Conservation (phyloP, 1,140 invertebrate species). For the Diploscapter pachys region DNA sequence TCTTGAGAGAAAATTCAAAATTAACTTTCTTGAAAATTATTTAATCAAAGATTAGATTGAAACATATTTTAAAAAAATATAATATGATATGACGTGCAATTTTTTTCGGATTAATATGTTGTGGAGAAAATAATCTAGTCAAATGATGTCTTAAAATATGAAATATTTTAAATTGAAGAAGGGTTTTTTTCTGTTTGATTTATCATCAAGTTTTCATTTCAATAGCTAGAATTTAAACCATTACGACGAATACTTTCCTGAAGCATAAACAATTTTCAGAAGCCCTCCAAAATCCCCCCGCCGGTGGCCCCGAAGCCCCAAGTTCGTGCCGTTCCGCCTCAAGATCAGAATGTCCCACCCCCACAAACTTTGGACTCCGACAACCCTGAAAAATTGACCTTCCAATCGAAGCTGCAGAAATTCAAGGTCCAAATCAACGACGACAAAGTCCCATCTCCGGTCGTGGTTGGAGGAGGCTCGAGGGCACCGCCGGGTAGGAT, state of each 20-base stretch:
- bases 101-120: too few relatives aligned
- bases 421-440: slow-evolving; percentile 29
- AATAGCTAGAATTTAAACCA: background rate
- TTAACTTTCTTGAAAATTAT: too few relatives aligned
- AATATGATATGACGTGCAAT: too few relatives aligned
- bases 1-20: too few relatives aligned
- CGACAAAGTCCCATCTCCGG: background rate
- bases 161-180: background rate
- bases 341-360: slow-evolving; percentile 14
- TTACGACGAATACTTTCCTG: too few relatives aligned
- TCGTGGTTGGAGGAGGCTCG: too few relatives aligned
- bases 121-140: slow-evolving; percentile 6
- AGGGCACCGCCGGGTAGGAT: too few relatives aligned
- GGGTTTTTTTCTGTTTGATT: background rate
- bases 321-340: slow-evolving; percentile 17
- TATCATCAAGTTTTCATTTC: background rate
- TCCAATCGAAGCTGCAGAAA: slow-evolving; percentile 36
- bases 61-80: too few relatives aligned
- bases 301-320: slow-evolving; percentile 43
- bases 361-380: background rate
- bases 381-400: slow-evolving; percentile 30
- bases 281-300: slow-evolving; percentile 39
- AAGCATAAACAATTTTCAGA: background rate
- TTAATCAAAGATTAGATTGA: too few relatives aligned
- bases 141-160: background rate